Conservation (phyloP, 2,888 invertebrate genomes). For the Hanleya hanleyi region DNA sequence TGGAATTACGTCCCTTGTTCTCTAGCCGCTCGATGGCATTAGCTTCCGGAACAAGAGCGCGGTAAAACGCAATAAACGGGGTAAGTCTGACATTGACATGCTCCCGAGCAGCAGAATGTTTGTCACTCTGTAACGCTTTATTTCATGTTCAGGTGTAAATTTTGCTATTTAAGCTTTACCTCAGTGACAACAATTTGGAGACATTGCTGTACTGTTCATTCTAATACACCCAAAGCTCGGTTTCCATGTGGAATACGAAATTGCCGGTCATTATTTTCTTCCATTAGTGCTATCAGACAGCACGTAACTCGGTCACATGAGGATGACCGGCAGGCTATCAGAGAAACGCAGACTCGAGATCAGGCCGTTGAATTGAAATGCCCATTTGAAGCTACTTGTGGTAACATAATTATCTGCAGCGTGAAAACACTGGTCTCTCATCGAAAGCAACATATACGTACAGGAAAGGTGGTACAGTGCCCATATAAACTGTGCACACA, state of each 20-base stretch:
- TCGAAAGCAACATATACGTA: neutral
- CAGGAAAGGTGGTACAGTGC: neutral
- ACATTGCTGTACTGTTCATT: neutral
- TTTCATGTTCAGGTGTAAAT: neutral
- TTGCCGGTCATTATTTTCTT: neutral
- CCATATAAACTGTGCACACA: neutral
- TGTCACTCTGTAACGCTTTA: no score
- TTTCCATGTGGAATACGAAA: slow-evolving; percentile 1
- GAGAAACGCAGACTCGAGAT: neutral
- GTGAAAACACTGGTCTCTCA: neutral
- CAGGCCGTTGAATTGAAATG: neutral
- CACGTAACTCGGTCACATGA: neutral
- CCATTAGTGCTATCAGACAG: neutral
- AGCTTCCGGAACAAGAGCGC: no score
- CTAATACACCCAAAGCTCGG: neutral
- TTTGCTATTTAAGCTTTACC: neutral
- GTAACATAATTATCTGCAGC: neutral
- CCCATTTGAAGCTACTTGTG: neutral
- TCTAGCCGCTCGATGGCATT: no score
- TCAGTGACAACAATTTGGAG: neutral
- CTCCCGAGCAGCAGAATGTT: no score
- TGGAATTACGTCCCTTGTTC: no score
- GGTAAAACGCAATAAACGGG: no score
- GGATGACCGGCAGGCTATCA: neutral
- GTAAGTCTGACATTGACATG: no score